These are phyloP conservation scores for Suillia variegata DNA, from an alignment of 2,888 invertebrate species.

Conservation along the genomic window DNA sequence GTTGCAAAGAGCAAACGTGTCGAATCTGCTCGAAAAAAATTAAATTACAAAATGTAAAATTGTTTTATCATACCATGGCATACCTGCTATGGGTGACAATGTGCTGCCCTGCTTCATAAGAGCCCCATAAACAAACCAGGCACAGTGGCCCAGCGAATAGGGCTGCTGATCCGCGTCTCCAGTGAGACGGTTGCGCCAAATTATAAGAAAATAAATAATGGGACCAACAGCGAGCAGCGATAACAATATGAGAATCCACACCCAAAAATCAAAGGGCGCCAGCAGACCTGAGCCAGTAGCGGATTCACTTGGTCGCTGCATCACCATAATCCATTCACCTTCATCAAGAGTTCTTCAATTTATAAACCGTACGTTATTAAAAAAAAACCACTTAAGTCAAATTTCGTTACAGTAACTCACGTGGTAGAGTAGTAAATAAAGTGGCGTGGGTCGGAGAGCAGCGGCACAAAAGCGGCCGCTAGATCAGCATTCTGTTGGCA, in stretches of 20 bases:
- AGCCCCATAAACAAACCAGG: slow-evolving; percentile 85
- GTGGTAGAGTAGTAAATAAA: slow-evolving; percentile 66
- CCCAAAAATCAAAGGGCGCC: slow-evolving; percentile 77
- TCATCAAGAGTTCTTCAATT: slow-evolving; percentile 72
- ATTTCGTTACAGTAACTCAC: too few relatives aligned
- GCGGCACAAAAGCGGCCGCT: slow-evolving; percentile 78
- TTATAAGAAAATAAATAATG: slow-evolving; percentile 74
- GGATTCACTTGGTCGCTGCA: slow-evolving; percentile 80
- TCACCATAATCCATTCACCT: slow-evolving; percentile 78
- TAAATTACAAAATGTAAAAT: too few relatives aligned
- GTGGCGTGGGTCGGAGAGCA: slow-evolving; percentile 66
- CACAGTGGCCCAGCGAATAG: slow-evolving; percentile 72
- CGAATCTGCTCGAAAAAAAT: slow-evolving; percentile 67
- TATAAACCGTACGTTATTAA: too few relatives aligned
- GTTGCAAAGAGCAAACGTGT: slow-evolving; percentile 83
- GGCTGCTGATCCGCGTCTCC: slow-evolving; percentile 65
- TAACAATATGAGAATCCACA: slow-evolving; percentile 76
- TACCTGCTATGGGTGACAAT: slow-evolving; percentile 80
- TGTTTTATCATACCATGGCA: neutral
- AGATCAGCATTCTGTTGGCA: slow-evolving; percentile 77
- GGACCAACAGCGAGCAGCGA: slow-evolving; percentile 79
- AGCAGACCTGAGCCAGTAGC: slow-evolving; percentile 82
- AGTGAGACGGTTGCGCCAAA: slow-evolving; percentile 68
- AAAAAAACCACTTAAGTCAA: too few relatives aligned
- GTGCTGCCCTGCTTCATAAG: slow-evolving; percentile 86